Evolutionary conservation across 2,888 invertebrate species (phyloP).

Genomic region (Temnothorax rugatulus): DNA sequence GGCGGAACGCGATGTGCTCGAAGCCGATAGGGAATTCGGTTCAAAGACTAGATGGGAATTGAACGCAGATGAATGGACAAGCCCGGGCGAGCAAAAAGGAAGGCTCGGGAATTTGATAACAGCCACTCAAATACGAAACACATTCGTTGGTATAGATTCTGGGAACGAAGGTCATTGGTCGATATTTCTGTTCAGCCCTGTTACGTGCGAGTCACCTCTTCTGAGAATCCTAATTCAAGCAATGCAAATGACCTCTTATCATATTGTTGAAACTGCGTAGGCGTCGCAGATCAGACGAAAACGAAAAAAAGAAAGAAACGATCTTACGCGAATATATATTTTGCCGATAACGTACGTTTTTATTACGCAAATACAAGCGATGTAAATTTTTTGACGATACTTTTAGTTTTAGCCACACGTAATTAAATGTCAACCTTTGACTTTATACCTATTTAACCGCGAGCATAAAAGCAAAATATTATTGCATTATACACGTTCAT

Average conservation of each 20-base stretch:
- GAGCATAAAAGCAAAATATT: background rate
- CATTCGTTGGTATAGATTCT: background rate
- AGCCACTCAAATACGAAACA: constrained; percentile 31
- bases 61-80: constrained; percentile 33
- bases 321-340: background rate
- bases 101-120: constrained; percentile 7
- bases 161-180: constrained; percentile 16
- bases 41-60: constrained; percentile 44
- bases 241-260: background rate
- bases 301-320: background rate
- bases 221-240: background rate
- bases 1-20: constrained; percentile 17
- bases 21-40: constrained; percentile 36
- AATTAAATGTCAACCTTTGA: background rate
- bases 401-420: background rate
- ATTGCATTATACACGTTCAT: background rate
- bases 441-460: background rate
- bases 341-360: background rate
- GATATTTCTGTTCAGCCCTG: background rate
- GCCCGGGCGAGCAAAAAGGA: constrained; percentile 5
- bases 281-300: background rate
- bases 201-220: background rate
- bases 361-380: background rate
- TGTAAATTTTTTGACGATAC: background rate
- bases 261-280: background rate